Conservation (phyloP, 2,888 invertebrate genomes). For the Punctoribates punctum region DNA sequence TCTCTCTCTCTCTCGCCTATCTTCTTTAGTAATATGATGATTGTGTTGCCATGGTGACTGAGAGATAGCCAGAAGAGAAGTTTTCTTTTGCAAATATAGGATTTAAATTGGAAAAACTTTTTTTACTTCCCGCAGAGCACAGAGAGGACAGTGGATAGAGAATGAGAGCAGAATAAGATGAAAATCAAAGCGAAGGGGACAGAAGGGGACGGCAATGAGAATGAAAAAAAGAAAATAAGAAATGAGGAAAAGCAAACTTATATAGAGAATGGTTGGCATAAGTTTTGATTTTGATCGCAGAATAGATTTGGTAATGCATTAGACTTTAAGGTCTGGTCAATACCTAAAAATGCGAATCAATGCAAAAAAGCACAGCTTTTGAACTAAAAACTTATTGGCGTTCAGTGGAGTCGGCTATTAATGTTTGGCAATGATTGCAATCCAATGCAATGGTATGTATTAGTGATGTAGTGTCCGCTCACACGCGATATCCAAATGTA, state of each 20-base stretch:
- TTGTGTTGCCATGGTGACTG: not conserved
- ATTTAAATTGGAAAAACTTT: conserved; percentile 35
- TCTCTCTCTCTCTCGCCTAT: not conserved
- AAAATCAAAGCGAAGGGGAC: conserved; percentile 28
- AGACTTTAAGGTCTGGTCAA: conserved; percentile 27
- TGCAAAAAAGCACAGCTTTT: conserved; percentile 29
- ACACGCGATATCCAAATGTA: conserved; percentile 23
- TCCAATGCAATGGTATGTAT: not conserved
- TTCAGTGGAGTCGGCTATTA: conserved; percentile 17
- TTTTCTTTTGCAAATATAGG: conserved; percentile 36
- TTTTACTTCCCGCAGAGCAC: conserved; percentile 30
- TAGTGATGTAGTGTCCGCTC: conserved; percentile 32
- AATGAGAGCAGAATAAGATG: conserved; percentile 23
- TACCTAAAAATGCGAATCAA: conserved; percentile 22
- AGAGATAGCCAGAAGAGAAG: conserved; percentile 26
- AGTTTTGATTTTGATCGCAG: conserved; percentile 24
- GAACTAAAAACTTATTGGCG: conserved; percentile 27
- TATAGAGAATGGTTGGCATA: not conserved
- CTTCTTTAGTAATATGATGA: conserved; percentile 16
- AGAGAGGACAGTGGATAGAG: conserved; percentile 30
- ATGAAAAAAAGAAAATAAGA: conserved; percentile 7
- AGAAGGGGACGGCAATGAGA: not conserved
- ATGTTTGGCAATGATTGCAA: conserved; percentile 5
- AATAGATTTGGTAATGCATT: not conserved
- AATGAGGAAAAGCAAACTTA: conserved; percentile 16